phyloP scores from a whole-genome alignment of 92 coral and sea anemone genomes.

The Umimayanthus chanpuru region DNA sequence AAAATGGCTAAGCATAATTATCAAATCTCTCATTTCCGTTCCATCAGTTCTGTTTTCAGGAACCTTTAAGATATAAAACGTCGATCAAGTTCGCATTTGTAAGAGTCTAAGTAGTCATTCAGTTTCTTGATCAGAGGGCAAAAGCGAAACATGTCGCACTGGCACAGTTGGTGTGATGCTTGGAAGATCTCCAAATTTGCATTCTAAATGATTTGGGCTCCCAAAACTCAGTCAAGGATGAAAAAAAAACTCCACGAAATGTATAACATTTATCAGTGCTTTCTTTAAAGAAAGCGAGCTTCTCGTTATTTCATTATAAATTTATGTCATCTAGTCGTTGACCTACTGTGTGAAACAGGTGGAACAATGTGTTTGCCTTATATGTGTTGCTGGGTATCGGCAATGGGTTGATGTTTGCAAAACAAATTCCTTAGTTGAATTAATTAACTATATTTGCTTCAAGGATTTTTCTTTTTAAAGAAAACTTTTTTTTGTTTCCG shows the following conservation, averaged over 20 bases:
- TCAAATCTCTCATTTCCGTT: constrained; percentile 13
- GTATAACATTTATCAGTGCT: not conserved
- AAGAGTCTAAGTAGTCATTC: not conserved
- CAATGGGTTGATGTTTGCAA: constrained; percentile 15
- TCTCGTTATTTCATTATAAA: constrained; percentile 20
- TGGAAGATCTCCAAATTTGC: constrained; percentile 46
- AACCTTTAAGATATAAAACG: not conserved
- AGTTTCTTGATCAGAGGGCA: constrained; percentile 16
- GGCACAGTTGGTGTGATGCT: not conserved
- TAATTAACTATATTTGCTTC: not conserved
- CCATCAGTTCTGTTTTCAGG: not conserved
- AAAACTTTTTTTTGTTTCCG: not conserved
- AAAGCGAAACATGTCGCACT: not conserved
- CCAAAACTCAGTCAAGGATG: constrained; percentile 27
- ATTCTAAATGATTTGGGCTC: not conserved
- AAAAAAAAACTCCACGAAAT: not conserved
- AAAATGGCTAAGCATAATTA: not conserved
- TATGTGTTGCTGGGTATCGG: constrained; percentile 24
- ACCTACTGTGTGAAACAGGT: constrained; percentile 28
- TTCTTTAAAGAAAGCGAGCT: not conserved
- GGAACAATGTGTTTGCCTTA: constrained; percentile 5
- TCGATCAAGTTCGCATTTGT: not conserved
- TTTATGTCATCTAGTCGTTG: constrained; percentile 9
- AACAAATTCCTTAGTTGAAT: constrained; percentile 19
- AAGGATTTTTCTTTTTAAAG: not conserved